phyloP scores from a whole-genome alignment of 23 tunicate genomes.

The Phallusia fumigata region DNA sequence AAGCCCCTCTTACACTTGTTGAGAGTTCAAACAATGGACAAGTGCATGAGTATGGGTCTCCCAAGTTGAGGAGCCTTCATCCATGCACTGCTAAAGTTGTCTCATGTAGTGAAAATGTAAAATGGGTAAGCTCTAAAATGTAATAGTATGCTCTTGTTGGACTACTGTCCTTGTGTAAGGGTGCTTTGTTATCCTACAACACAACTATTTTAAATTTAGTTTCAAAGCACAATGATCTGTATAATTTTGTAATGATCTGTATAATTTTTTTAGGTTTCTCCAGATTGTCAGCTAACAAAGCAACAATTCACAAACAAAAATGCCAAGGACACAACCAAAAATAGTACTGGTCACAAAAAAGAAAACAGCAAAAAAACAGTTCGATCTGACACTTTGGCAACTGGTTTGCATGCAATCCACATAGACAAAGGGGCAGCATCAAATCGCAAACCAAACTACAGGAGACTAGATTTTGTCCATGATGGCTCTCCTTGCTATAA shows the following conservation, averaged over 20 bases:
- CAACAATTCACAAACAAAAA: neutral
- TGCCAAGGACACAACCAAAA: too few species aligned
- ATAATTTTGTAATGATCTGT: neutral
- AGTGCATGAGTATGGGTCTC: constrained; percentile 34
- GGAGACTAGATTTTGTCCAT: constrained; percentile 21
- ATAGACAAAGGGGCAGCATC: neutral
- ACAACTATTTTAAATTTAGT: too few species aligned
- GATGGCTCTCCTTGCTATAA: neutral
- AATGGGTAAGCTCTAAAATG: constrained; percentile 27
- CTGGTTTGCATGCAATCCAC: neutral
- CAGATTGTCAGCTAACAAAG: neutral
- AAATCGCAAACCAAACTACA: neutral
- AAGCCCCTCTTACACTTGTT: constrained; percentile 17
- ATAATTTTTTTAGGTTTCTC: neutral
- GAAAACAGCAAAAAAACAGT: too few species aligned
- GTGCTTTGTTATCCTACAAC: too few species aligned
- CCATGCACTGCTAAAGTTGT: constrained; percentile 41
- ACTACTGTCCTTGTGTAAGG: too few species aligned
- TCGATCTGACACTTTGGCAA: neutral
- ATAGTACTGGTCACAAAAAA: neutral
- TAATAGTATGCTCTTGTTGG: too few species aligned
- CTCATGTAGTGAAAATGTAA: constrained; percentile 18
- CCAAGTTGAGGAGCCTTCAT: constrained; percentile 18
- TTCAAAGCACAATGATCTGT: neutral
- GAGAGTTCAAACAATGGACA: constrained; percentile 22